Evolutionary conservation across 2,113 vertebrate genomes (phyloP).

Genomic region (Heliornis fulica): DNA sequence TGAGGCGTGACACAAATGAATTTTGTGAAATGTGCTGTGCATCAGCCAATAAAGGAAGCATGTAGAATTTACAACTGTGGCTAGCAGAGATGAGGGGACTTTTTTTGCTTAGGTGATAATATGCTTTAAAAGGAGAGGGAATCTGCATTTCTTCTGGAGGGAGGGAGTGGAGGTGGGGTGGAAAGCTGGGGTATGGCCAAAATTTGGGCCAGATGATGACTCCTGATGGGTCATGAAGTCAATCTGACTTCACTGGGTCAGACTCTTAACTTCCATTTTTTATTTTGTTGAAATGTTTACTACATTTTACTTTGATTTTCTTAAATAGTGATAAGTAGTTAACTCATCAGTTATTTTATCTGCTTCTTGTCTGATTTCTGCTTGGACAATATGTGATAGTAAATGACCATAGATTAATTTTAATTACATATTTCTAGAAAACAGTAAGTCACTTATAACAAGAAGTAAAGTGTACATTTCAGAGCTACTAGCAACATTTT

Average conservation of each 20-base stretch:
- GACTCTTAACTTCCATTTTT: neutral
- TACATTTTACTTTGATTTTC: neutral
- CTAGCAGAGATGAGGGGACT: neutral
- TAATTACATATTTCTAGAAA: neutral
- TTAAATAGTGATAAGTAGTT: neutral
- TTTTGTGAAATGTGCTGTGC: neutral
- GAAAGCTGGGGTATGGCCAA: neutral
- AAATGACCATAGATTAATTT: neutral
- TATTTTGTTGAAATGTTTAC: neutral
- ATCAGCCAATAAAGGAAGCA: neutral
- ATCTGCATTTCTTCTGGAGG: neutral
- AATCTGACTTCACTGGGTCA: neutral
- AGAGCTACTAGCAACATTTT: neutral
- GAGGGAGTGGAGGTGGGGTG: neutral
- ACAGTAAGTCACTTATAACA: neutral
- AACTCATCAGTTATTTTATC: neutral
- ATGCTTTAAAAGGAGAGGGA: conserved; percentile 9
- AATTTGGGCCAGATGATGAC: neutral
- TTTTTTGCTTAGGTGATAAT: conserved; percentile 26
- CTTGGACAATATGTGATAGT: neutral
- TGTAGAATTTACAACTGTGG: neutral
- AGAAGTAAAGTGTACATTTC: neutral
- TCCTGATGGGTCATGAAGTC: no score
- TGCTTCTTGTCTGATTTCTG: neutral
- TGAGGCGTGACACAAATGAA: neutral